These are phyloP conservation scores for Tupiocoris notatus DNA, from an alignment of 2,888 invertebrate genomes.

Conservation along the genomic window DNA sequence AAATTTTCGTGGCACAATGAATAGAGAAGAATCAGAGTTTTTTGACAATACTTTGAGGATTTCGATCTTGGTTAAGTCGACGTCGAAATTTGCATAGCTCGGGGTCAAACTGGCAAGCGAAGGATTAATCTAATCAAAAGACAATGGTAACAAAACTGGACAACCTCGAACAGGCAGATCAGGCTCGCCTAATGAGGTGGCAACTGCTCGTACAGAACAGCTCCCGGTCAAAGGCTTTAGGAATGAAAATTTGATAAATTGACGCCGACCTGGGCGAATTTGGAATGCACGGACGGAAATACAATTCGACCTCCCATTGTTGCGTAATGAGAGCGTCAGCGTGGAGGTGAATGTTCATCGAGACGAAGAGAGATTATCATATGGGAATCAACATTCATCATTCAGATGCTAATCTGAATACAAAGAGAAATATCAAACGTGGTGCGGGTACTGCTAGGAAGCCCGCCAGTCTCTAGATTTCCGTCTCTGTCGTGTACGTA, in stretches of 20 bases:
- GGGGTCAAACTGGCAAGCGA: no score
- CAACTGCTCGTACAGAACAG: background rate
- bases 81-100: no score
- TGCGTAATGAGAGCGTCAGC: background rate
- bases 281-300: background rate
- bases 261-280: background rate
- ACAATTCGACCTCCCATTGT: background rate
- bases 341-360: background rate
- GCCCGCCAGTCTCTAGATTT: no score
- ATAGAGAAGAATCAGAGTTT: no score
- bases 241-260: background rate
- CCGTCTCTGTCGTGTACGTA: background rate
- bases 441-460: background rate
- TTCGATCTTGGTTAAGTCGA: no score
- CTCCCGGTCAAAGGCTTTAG: background rate
- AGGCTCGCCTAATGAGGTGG: background rate
- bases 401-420: slow-evolving; percentile 18
- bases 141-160: no score
- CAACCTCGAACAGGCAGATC: no score
- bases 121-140: no score
- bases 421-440: slow-evolving; percentile 10
- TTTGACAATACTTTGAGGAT: no score
- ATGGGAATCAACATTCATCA: slow-evolving; percentile 4
- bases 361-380: slow-evolving; percentile 1
- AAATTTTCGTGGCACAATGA: no score